Base-by-base conservation (phyloP, 2,113 vertebrate species). In the Poeciliopsis occidentalis region DNA sequence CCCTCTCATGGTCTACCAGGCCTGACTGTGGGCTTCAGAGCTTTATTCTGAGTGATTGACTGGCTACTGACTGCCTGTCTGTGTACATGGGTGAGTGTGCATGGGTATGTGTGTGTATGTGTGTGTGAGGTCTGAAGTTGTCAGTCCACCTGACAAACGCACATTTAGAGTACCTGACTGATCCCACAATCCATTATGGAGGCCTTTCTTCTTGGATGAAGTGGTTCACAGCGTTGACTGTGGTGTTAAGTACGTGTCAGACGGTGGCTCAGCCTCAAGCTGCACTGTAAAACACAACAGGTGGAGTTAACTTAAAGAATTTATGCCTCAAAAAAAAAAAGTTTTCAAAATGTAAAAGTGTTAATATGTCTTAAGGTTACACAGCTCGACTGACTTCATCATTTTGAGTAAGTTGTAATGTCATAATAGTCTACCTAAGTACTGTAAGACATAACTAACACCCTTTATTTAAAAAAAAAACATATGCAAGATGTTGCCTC, bases 1-100 rank as follows among this genome's bases (percentile, higher is more conserved):
- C 69, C 73, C 75, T 90, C 88, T 86, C 89, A 84, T 86, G 89
- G 86, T 92, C 86, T 54, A 60, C 78, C 78, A 91, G 84, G 86
- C 87, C 65, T 92, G 84, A 89, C 89, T 87, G 64, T 61, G 69
- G 71, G 85, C 84, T 86, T 81, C 80, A 75, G 74, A 76, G 87
- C 87, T 85, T 75, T 86, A 81, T 88, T 85, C 86, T 85, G 75
- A 84, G 64, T 87, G 86, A 86, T 89, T 87, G 86, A 91, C 70
- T 84, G 86, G 69, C 81, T 72, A 70, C 82, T 19, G 73, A 27
- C 79, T 86, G 67, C 67, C 60, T 74, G 29, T 60, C 34, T 76
- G 26, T 67, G 72, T 67, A n/a, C 74, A 29, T 71, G 62, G 44
- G 32, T 4, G 32, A 0, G 8, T 34, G 32, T 32, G 6, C 74